phyloP scores from a whole-genome alignment of 2,113 vertebrate species.

The Argyrosomus japonicus region DNA sequence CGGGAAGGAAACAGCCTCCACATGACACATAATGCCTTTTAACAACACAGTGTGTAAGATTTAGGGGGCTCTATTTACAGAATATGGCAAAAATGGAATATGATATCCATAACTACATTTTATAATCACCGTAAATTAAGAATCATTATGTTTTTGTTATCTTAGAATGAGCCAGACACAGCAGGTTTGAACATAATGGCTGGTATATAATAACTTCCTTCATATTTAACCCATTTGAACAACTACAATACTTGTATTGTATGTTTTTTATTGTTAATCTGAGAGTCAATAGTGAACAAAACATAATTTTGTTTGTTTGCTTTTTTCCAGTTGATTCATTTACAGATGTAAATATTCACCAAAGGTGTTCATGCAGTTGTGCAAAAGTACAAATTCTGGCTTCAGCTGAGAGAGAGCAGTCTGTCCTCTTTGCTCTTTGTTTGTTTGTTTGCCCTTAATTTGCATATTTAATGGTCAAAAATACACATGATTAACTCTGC shows the following conservation, averaged over 20 bases:
- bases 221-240: too few relatives aligned
- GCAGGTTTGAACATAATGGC: too few relatives aligned
- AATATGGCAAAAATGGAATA: too few relatives aligned
- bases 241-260: background rate
- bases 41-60: too few relatives aligned
- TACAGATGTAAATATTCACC: background rate
- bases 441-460: constrained; percentile 17
- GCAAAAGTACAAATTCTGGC: background rate
- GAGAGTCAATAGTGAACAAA: background rate
- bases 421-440: constrained; percentile 3
- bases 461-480: background rate
- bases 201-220: too few relatives aligned
- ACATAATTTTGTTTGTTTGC: background rate
- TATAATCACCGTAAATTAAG: too few relatives aligned
- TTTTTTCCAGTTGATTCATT: background rate
- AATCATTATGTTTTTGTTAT: too few relatives aligned
- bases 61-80: too few relatives aligned
- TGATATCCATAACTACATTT: too few relatives aligned
- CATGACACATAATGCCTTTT: too few relatives aligned
- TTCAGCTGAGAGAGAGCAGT: background rate
- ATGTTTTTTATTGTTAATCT: background rate
- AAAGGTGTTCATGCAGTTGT: background rate
- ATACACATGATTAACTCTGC: background rate
- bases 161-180: too few relatives aligned
- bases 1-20: too few relatives aligned